Conservation (phyloP, 2,113 vertebrate genomes). For the Eidolon helvum region DNA sequence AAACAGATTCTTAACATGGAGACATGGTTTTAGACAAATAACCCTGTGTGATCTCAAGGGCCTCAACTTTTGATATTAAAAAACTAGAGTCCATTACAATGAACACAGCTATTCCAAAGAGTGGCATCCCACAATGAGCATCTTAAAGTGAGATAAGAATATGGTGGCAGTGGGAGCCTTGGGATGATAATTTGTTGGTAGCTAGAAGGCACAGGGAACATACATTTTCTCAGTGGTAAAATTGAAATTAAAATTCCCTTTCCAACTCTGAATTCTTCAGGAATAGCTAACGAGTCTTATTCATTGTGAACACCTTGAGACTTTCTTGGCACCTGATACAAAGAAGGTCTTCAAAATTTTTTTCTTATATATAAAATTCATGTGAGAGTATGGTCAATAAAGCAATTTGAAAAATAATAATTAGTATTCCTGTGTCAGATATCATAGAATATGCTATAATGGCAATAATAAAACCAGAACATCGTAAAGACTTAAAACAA, state of each 20-base stretch:
- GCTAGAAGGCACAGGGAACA: not conserved
- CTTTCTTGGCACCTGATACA: not conserved
- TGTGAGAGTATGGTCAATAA: not conserved
- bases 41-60: not conserved
- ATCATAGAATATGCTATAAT: not conserved
- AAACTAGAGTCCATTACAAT: not conserved
- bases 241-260: not conserved
- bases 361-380: not conserved
- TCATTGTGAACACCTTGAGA: not conserved
- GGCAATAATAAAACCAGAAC: not conserved
- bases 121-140: not conserved
- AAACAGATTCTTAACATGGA: not conserved
- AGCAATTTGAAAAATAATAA: not conserved
- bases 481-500: not conserved
- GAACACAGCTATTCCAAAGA: not conserved
- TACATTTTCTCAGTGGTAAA: not conserved
- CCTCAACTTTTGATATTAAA: not conserved
- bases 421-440: not conserved
- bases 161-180: too few relatives aligned
- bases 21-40: not conserved
- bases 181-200: not conserved
- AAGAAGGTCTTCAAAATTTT: not conserved
- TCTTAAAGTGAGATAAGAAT: not conserved
- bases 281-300: not conserved
- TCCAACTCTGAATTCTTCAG: not conserved